These are phyloP conservation scores for Paedocypris micromegethes DNA, from an alignment of 2,797 vertebrate genomes.

Conservation along the genomic window DNA sequence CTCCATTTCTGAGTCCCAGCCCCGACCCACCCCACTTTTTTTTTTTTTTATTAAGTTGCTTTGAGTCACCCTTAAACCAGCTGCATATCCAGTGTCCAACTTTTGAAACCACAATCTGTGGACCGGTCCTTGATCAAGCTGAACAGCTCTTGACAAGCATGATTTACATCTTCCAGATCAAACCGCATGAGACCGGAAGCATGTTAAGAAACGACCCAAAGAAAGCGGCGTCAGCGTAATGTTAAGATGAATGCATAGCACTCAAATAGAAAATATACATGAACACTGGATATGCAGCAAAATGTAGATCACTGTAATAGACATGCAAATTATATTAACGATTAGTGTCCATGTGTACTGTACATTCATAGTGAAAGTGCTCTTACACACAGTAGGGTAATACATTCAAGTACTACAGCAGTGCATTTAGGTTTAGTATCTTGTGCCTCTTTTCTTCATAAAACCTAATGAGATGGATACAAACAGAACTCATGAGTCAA, in stretches of 20 bases:
- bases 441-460: slow-evolving; percentile 54
- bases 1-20: slow-evolving; percentile 6
- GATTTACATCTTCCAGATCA: slow-evolving; percentile 35
- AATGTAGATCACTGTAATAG: slow-evolving; percentile 20
- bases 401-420: slow-evolving; percentile 45
- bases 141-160: neutral
- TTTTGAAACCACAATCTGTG: slow-evolving; percentile 20
- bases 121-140: slow-evolving; percentile 25
- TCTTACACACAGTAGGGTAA: slow-evolving; percentile 39
- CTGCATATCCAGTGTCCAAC: slow-evolving; percentile 48
- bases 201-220: slow-evolving; percentile 28
- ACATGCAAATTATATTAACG: slow-evolving; percentile 24
- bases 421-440: slow-evolving; percentile 51
- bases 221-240: slow-evolving; percentile 6
- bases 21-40: neutral
- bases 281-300: slow-evolving; percentile 42
- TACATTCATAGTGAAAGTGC: slow-evolving; percentile 46
- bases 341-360: slow-evolving; percentile 44
- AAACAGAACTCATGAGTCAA: neutral
- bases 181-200: neutral
- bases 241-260: slow-evolving; percentile 52
- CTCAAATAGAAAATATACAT: slow-evolving; percentile 26
- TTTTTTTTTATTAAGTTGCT: neutral
- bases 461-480: slow-evolving; percentile 45
- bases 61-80: slow-evolving; percentile 10